A percentile compares a stretch with the other conserved stretches of the same genome.
phyloP scores from a whole-genome alignment of 1,140 invertebrate genomes.

The Drosophila kepulauana region DNA sequence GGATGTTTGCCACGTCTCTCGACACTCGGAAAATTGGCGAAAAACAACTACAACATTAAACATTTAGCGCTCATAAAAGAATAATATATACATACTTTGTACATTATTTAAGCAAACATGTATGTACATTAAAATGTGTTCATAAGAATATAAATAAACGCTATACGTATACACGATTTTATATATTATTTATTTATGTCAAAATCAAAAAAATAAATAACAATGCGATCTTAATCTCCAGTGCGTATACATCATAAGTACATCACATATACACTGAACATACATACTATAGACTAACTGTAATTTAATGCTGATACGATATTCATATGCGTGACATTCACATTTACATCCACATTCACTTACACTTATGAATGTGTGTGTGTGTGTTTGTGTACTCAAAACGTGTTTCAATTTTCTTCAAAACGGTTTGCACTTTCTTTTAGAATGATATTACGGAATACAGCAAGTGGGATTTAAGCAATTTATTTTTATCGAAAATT shows the following conservation, averaged over 20 bases:
- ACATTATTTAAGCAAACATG: background rate
- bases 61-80: constrained; percentile 11
- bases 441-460: constrained; percentile 55
- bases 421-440: constrained; percentile 52
- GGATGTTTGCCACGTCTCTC: constrained; percentile 27
- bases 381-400: constrained; percentile 67
- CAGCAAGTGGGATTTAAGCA: constrained; percentile 75
- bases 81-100: background rate
- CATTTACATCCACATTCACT: constrained; percentile 33
- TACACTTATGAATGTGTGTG: constrained; percentile 23
- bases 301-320: constrained; percentile 67
- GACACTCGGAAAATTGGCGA: constrained; percentile 8
- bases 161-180: constrained; percentile 12
- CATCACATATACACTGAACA: constrained; percentile 18
- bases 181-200: constrained; percentile 29
- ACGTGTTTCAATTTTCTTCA: constrained; percentile 84
- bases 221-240: constrained; percentile 14
- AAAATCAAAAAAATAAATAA: constrained; percentile 22
- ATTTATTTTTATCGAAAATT: constrained; percentile 40
- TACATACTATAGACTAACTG: constrained; percentile 16
- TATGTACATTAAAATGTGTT: constrained; percentile 1
- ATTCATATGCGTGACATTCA: constrained; percentile 68
- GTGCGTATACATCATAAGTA: constrained; percentile 9
- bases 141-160: constrained; percentile 1
- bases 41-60: constrained; percentile 13